phyloP scores from a whole-genome alignment of 2,113 vertebrate genomes.

The Calyptommatus sinebrachiatus region DNA sequence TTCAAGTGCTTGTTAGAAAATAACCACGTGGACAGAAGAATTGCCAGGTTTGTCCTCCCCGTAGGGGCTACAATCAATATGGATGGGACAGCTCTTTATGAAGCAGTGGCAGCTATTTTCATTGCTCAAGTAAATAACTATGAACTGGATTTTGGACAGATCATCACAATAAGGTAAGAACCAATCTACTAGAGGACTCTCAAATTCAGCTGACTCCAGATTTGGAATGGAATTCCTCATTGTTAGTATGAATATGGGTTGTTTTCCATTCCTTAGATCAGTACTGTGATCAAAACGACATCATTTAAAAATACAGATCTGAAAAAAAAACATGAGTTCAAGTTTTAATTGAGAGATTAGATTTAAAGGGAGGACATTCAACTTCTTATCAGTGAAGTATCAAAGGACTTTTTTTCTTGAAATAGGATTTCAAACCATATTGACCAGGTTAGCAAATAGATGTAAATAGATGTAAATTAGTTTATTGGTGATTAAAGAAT shows the following conservation, averaged over 20 bases:
- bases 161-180: slow-evolving; percentile 92
- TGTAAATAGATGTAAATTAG: too few relatives aligned
- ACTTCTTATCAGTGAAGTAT: too few relatives aligned
- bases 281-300: not conserved
- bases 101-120: slow-evolving; percentile 95
- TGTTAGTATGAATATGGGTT: not conserved
- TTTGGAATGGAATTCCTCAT: not conserved
- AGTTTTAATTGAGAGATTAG: not conserved
- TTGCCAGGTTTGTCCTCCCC: slow-evolving; percentile 92
- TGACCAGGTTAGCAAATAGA: too few relatives aligned
- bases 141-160: slow-evolving; percentile 94
- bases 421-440: too few relatives aligned
- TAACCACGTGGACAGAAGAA: slow-evolving; percentile 93
- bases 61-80: slow-evolving; percentile 97
- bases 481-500: too few relatives aligned
- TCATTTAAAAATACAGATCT: not conserved
- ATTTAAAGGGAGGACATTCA: too few relatives aligned
- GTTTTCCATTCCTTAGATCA: not conserved
- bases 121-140: slow-evolving; percentile 98
- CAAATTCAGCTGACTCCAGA: not conserved
- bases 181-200: not conserved
- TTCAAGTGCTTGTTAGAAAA: slow-evolving; percentile 99
- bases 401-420: too few relatives aligned
- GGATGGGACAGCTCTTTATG: slow-evolving; percentile 93
- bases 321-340: not conserved